These are phyloP conservation scores for Epinephelus cyanopodus DNA, from an alignment of 2,113 vertebrate genomes.

Conservation along the genomic window DNA sequence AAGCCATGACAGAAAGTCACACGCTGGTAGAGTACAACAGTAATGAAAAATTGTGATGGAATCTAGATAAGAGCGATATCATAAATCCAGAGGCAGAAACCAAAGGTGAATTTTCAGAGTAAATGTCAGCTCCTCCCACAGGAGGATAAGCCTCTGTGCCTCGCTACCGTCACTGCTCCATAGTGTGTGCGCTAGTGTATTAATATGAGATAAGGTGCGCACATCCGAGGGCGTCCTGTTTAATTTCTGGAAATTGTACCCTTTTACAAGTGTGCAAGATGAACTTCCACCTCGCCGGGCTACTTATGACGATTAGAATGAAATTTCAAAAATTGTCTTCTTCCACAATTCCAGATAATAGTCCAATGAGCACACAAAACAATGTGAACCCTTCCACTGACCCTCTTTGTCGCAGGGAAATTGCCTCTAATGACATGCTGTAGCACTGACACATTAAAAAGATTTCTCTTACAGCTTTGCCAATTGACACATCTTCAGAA, in stretches of 20 bases:
- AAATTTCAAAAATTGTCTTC: conserved; percentile 74
- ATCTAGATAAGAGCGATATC: conserved; percentile 77
- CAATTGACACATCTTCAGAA: conserved; percentile 69
- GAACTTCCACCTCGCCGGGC: conserved; percentile 73
- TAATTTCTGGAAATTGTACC: conserved; percentile 66
- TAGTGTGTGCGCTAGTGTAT: conserved; percentile 37
- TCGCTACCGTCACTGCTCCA: conserved; percentile 50
- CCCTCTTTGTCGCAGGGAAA: conserved; percentile 78
- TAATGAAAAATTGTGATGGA: conserved; percentile 67
- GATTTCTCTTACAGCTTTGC: conserved; percentile 59
- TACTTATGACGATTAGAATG: conserved; percentile 72
- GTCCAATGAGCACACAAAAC: conserved; percentile 69
- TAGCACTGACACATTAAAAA: conserved; percentile 56
- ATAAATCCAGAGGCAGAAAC: conserved; percentile 76
- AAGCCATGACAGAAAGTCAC: conserved; percentile 52
- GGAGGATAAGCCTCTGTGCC: conserved; percentile 68
- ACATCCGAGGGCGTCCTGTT: conserved; percentile 57
- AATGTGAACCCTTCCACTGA: conserved; percentile 73
- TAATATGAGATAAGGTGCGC: conserved; percentile 63
- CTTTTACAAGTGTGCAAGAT: conserved; percentile 68
- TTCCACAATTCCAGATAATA: conserved; percentile 74
- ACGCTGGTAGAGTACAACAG: conserved; percentile 21
- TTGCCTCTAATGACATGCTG: conserved; percentile 76
- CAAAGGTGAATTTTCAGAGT: conserved; percentile 80
- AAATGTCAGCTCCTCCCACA: conserved; percentile 79